phyloP scores from a whole-genome alignment of 1,140 invertebrate genomes.

The Penaeus japonicus region DNA sequence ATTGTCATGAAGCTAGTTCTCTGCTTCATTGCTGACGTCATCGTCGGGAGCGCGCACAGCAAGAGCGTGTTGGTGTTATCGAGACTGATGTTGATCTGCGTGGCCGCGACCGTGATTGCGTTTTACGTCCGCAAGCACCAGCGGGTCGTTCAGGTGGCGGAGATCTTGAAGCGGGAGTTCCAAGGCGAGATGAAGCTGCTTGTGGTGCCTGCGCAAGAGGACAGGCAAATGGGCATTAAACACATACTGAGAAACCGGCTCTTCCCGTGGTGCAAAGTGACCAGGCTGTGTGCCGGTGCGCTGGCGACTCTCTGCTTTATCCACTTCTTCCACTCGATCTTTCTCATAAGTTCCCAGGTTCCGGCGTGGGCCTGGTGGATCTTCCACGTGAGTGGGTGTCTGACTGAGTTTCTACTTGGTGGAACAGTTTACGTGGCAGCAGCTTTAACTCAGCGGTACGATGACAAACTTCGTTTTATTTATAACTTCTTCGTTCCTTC shows the following conservation, averaged over 20 bases:
- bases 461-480: constrained; percentile 27
- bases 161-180: constrained; percentile 38
- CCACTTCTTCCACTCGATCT: constrained; percentile 33
- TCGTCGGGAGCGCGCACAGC: constrained; percentile 41
- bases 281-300: background rate
- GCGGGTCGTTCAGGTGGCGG: constrained; percentile 14
- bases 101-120: background rate
- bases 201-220: constrained; percentile 35
- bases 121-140: constrained; percentile 13
- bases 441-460: constrained; percentile 41
- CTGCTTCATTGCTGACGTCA: constrained; percentile 35
- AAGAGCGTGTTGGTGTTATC: constrained; percentile 36
- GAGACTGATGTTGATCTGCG: constrained; percentile 30
- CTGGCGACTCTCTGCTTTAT: constrained; percentile 4
- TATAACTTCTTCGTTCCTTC: constrained; percentile 28
- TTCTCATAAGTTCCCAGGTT: constrained; percentile 39
- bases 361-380: constrained; percentile 45
- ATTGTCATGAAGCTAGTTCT: constrained; percentile 31
- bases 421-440: constrained; percentile 19
- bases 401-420: background rate
- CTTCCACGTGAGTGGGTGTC: constrained; percentile 22
- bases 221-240: constrained; percentile 37
- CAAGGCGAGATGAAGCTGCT: constrained; percentile 41
- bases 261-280: constrained; percentile 9
- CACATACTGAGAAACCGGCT: constrained; percentile 33